Base-by-base conservation (phyloP, 2,797 vertebrate genomes). In the Pseudomugil gertrudae region DNA sequence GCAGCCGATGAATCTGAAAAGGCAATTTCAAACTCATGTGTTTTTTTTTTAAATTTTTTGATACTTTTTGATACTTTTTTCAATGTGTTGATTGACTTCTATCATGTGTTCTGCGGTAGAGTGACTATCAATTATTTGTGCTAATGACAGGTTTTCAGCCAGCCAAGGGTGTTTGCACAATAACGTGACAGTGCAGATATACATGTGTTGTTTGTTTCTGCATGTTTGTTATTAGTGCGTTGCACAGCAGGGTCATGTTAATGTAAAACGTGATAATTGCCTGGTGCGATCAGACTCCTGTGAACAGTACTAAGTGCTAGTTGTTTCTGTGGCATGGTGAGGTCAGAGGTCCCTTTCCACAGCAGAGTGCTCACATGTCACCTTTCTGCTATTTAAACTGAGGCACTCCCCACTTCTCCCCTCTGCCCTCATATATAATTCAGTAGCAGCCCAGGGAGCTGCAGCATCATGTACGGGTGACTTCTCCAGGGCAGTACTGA, bases 231-330 rank as follows among this genome's bases (percentile, higher is more conserved):
- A 52, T 64, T 32, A 45, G 43, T 55, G 17, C 35, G 19, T 32
- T 5, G 19, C 58, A 70, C 79, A 53, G 29, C 52, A 32, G 78
- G 85, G 85, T 75, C 66, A 54, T 85, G 84, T 90, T 90, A 89
- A 85, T 90, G 87, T 87, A 90, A 91, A 93, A 92, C 88, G 73
- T 84, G 85, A 89, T 87, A 92, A 91, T 94, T 91, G 93, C 86
- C 87, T 84, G 81, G 53, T 29, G 72, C 76, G 79, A 79, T 83
- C 64, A 29, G 76, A 73, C 83, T 80, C 84, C 87, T 70, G 85
- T 56, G 66, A 88, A 84, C 90, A 86, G 84, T 76, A 84, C 87
- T 89, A 90, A 92, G 73, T 84, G 59, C 72, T 66, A 69, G 77
- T 81, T 84, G 83, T 87, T 79, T 76, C 67, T 4, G 52, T 79